Evolutionary conservation across 2,113 vertebrate genomes (phyloP).

Genomic region (Sphyrna mokarran): DNA sequence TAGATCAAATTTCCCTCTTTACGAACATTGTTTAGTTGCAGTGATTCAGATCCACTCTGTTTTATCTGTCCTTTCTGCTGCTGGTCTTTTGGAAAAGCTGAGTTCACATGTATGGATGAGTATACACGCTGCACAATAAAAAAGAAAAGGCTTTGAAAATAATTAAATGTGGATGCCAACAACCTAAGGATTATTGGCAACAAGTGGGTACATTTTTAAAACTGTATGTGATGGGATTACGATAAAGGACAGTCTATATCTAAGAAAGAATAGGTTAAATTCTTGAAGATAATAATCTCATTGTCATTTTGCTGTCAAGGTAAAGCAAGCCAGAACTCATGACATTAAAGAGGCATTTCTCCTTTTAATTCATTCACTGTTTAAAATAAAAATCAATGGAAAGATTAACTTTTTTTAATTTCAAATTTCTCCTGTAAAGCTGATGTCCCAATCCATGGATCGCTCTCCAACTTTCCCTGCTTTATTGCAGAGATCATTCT

Average conservation of each 20-base stretch:
- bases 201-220: neutral
- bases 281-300: neutral
- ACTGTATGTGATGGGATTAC: neutral
- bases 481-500: neutral
- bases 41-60: neutral
- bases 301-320: neutral
- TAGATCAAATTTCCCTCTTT: neutral
- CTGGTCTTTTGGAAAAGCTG: constrained; percentile 21
- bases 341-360: neutral
- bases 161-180: neutral
- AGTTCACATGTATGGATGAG: neutral
- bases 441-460: neutral
- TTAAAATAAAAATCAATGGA: neutral
- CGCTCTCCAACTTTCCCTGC: neutral
- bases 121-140: neutral
- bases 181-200: constrained; percentile 12
- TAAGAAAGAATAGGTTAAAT: constrained; percentile 11
- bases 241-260: neutral
- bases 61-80: constrained; percentile 7
- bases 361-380: neutral
- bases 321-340: neutral
- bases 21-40: neutral
- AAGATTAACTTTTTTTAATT: neutral
- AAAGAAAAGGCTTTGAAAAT: neutral
- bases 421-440: neutral